Evolutionary conservation across 2,888 invertebrate genomes (phyloP), one percentile per base, ranked within the genome.

Genomic region (Lasioglossum malachurum): DNA sequence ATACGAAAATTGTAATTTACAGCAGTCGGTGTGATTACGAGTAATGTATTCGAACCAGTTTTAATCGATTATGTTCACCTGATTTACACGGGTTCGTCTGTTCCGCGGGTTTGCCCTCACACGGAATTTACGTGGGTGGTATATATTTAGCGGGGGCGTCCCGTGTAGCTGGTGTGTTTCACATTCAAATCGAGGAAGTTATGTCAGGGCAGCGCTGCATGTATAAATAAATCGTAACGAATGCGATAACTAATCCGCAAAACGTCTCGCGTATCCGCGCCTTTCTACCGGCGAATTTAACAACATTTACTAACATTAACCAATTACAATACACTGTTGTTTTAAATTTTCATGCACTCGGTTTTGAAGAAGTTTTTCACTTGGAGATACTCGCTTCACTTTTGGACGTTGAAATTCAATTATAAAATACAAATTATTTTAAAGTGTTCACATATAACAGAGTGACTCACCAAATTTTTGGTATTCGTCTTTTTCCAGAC

Each of bases 401-500:
- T 10, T 12, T 12, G 3, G 44, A 44, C 12, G 44, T 44, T 44
- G 44, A 12, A 12, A 12, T 44, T 12, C 12, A 12, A 12, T 44
- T 44, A 12, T 3, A 44, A 44, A 12, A 44, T 12, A 12, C 0
- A 44, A 44, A 2, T 12, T 10, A 44, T 44, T 35, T 35, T 35
- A 1, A 41, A 41, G 7, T 10, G 41, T 10, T 10, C 41, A 8
- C 38, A 7, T 8, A 41, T 41, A 41, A 10, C 41, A 41, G 41
- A 38, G 67, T 80, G 83, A 88, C 82, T 83, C 82, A 83, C 74
- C 57, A 74, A 79, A 87, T 87, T 83, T 86, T 87, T 79, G 80
- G 77, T 64, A 72, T 83, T 73, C 91, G 96, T 96, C 75, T 80
- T 72, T 19, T 53, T 69, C 44, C 96, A 97, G 97, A 97, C 96